phyloP scores from a whole-genome alignment of 2,797 vertebrate species.

The Crenuchus spilurus region DNA sequence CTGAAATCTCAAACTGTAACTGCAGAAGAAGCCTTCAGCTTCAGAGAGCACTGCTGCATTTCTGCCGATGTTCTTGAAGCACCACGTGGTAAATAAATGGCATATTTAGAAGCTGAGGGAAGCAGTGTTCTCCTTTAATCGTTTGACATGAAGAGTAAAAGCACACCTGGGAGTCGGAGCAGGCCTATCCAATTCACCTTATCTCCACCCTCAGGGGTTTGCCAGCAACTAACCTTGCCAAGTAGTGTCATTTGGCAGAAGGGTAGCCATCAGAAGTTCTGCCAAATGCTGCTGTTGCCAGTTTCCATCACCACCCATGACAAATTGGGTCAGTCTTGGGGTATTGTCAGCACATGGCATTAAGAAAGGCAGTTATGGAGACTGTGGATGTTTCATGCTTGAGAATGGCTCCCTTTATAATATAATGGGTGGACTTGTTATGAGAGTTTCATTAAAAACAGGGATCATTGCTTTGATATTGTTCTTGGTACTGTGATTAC shows the following conservation, averaged over 20 bases:
- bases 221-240: constrained; percentile 40
- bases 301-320: constrained; percentile 32
- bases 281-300: constrained; percentile 42
- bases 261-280: constrained; percentile 18
- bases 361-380: constrained; percentile 20
- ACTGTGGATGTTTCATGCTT: constrained; percentile 16
- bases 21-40: constrained; percentile 15
- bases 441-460: constrained; percentile 26
- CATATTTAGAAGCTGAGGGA: not conserved
- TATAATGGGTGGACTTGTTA: constrained; percentile 23
- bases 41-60: constrained; percentile 13
- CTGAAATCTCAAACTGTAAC: constrained; percentile 8
- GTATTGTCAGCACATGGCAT: constrained; percentile 21
- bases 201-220: constrained; percentile 19
- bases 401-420: constrained; percentile 20
- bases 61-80: constrained; percentile 3
- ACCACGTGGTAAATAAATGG: constrained; percentile 4
- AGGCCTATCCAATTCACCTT: constrained; percentile 17
- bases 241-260: constrained; percentile 44
- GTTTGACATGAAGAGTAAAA: not conserved
- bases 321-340: constrained; percentile 42
- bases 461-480: not conserved
- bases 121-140: not conserved
- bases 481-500: not conserved
- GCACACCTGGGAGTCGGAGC: constrained; percentile 3